phyloP scores from a whole-genome alignment of 2,888 invertebrate genomes.

The Tricholauxania praeusta region DNA sequence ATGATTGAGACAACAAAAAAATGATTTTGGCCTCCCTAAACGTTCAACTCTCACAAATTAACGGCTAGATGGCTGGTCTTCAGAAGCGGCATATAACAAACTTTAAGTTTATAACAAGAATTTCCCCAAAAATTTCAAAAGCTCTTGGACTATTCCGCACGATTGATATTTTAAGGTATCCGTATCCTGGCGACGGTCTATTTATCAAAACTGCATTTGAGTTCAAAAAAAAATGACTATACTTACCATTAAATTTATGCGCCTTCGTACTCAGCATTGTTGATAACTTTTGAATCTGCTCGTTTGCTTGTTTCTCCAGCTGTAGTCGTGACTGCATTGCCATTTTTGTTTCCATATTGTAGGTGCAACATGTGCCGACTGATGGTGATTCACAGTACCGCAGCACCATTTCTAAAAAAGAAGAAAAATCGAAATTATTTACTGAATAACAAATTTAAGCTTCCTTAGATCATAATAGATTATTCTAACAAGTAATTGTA shows the following conservation, averaged over 20 bases:
- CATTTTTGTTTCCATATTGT: conserved; percentile 75
- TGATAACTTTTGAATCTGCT: conserved; percentile 81
- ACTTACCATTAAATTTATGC: conserved; percentile 88
- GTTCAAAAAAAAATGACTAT: neutral
- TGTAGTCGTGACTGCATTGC: conserved; percentile 78
- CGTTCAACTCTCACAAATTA: too few species aligned
- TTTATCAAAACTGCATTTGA: too few species aligned
- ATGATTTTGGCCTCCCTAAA: too few species aligned
- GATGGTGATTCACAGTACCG: conserved; percentile 68
- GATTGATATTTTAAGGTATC: too few species aligned
- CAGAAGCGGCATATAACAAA: too few species aligned
- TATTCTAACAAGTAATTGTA: neutral
- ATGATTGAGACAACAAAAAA: too few species aligned
- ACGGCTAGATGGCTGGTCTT: too few species aligned
- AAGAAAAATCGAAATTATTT: conserved; percentile 27
- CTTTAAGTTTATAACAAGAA: too few species aligned
- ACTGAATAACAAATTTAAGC: conserved; percentile 7
- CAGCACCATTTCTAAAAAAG: conserved; percentile 63
- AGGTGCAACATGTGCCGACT: conserved; percentile 73
- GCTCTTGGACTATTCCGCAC: too few species aligned
- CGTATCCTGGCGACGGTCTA: too few species aligned
- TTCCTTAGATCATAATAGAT: conserved; percentile 14
- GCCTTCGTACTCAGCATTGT: conserved; percentile 82
- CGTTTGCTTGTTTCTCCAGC: conserved; percentile 80
- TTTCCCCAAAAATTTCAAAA: too few species aligned